Evolutionary conservation across 1,140 invertebrate genomes (phyloP), one percentile per base, ranked within the genome.

Genomic region (Calliopsis andreniformis): DNA sequence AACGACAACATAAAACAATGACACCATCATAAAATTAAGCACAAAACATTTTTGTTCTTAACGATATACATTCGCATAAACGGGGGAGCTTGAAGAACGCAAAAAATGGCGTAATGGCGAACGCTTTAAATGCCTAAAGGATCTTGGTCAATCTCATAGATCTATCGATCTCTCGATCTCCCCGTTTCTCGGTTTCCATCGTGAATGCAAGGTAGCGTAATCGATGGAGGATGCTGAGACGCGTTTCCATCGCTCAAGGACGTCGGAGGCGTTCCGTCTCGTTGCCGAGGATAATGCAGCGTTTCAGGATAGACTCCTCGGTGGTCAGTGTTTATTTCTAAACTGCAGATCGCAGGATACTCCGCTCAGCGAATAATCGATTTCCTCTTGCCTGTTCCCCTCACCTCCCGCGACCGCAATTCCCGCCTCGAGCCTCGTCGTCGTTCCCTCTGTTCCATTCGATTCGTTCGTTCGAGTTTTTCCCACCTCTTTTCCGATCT

Each of bases 201-300:
- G 12, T 39, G 49, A 32, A 32, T 53, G 28, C 47, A 25, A 32
- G 0, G 43, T 16, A 12, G 23, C n/a, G 30, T 62, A 62, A 58
- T 66, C 42, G 20, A 49, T 67, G 42, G 25, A 23, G 67, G 42
- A 67, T 58, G 62, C 42, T 39, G 30, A 35, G 32, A 39, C 32
- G 42, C 78, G 62, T 80, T 76, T 68, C 70, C 72, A 49, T 3
- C 75, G 71, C 85, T 86, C 89, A 91, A 92, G 89, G 90, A 89
- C 89, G 83, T 39, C 72, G 35, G 10, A 39, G 75, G 63, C 90
- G 91, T 92, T 92, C 91, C 90, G 87, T 91, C 88, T 91, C 91
- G 91, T 86, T 92, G 91, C 83, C 87, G 90, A 87, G 90, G 89
- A 92, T 92, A 92, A 92, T 92, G 79, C 87, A 86, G 83, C 83